phyloP scores from a whole-genome alignment of 2,888 invertebrate genomes.

The Zeuzera pyrina region DNA sequence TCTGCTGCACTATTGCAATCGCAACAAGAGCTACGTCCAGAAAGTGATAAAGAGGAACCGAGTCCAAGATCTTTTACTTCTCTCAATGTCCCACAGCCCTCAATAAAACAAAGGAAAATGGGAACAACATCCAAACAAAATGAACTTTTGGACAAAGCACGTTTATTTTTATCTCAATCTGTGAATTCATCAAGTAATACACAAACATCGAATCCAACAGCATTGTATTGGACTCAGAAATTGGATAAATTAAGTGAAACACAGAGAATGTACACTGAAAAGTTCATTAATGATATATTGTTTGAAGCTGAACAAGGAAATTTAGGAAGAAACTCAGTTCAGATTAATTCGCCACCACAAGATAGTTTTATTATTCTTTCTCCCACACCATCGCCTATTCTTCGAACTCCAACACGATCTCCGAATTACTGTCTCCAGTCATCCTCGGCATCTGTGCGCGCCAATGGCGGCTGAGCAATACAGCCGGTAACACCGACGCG shows the following conservation, averaged over 20 bases:
- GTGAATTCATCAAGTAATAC: too few relatives aligned
- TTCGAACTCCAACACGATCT: not conserved
- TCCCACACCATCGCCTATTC: not conserved
- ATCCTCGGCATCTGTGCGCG: too few relatives aligned
- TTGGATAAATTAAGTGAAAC: slow-evolving; percentile 6
- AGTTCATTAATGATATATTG: slow-evolving; percentile 8
- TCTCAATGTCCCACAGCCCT: too few relatives aligned
- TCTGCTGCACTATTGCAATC: not conserved
- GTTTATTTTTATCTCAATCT: too few relatives aligned
- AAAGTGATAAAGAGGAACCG: not conserved
- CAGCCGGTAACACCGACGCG: too few relatives aligned
- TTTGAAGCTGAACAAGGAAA: slow-evolving; percentile 8
- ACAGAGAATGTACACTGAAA: slow-evolving; percentile 8
- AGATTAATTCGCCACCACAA: too few relatives aligned
- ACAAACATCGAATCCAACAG: too few relatives aligned
- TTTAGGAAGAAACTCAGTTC: slow-evolving; percentile 6
- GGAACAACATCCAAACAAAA: too few relatives aligned
- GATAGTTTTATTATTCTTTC: not conserved
- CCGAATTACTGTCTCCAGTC: too few relatives aligned
- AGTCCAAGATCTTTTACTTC: not conserved
- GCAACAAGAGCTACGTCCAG: not conserved
- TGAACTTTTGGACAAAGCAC: too few relatives aligned
- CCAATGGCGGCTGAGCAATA: too few relatives aligned
- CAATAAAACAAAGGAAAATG: too few relatives aligned
- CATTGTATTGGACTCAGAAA: slow-evolving; percentile 8